Evolutionary conservation across 1,140 invertebrate genomes (phyloP).

Genomic region (Apis dorsata): DNA sequence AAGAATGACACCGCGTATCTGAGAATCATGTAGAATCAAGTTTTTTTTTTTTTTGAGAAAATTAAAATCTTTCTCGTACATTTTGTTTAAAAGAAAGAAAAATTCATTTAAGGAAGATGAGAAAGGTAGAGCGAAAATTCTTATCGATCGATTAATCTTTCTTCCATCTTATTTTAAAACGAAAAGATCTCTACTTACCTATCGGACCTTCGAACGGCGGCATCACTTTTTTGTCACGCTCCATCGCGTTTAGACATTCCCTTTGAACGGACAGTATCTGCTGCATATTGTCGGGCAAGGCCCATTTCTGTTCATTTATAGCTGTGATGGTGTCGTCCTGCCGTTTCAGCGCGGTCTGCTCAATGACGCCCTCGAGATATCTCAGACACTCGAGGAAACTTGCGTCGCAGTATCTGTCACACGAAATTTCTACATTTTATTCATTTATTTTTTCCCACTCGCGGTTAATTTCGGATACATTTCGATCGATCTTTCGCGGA

Average conservation of each 20-base stretch:
- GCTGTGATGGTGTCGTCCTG: constrained; percentile 79
- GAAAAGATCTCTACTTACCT: constrained; percentile 53
- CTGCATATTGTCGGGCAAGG: constrained; percentile 63
- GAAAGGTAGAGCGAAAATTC: background rate
- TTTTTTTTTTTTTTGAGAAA: no score
- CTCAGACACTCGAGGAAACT: constrained; percentile 81
- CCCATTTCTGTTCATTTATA: constrained; percentile 79
- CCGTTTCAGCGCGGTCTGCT: constrained; percentile 72
- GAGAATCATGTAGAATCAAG: no score
- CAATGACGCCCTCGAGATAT: constrained; percentile 79
- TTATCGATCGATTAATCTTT: background rate
- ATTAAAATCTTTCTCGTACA: no score
- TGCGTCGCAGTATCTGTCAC: constrained; percentile 79
- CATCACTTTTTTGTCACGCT: constrained; percentile 75
- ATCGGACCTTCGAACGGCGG: constrained; percentile 81
- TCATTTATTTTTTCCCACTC: background rate
- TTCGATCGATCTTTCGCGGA: background rate
- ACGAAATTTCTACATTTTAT: constrained; percentile 60
- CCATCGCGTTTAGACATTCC: constrained; percentile 78
- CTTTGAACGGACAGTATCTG: constrained; percentile 75
- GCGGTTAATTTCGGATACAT: background rate
- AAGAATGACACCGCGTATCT: no score
- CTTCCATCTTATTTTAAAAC: background rate
- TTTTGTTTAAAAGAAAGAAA: no score
- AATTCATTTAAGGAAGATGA: background rate